phyloP scores from a whole-genome alignment of 37 sponge, comb jelly and placozoan genomes.

The Ephydatia muelleri region DNA sequence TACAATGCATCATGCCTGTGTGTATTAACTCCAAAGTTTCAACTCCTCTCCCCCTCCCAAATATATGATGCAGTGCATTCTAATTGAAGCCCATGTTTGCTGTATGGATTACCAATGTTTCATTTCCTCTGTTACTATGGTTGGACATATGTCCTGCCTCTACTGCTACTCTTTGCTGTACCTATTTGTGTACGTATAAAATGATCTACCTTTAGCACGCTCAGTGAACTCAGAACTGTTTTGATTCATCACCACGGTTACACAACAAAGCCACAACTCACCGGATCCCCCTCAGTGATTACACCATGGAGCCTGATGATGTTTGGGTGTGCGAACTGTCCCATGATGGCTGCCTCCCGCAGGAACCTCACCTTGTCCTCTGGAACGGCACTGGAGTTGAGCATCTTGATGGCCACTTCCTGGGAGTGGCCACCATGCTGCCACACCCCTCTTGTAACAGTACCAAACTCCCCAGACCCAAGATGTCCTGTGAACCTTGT shows the following conservation, averaged over 20 bases:
- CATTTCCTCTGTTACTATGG: too few species aligned
- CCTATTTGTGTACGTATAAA: too few species aligned
- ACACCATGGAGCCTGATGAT: constrained; percentile 50
- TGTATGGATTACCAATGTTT: too few species aligned
- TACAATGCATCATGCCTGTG: too few species aligned
- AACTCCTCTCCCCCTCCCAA: too few species aligned
- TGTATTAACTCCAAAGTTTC: too few species aligned
- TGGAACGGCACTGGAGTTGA: not conserved
- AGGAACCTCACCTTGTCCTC: constrained; percentile 45
- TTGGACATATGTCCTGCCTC: too few species aligned
- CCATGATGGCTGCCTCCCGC: constrained; percentile 71
- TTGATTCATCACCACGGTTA: not conserved
- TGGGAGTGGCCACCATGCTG: not conserved
- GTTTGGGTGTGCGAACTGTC: constrained; percentile 58
- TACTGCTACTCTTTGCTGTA: too few species aligned
- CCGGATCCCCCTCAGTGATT: constrained; percentile 41
- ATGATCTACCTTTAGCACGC: too few species aligned
- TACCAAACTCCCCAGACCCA: constrained; percentile 63
- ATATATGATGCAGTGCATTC: too few species aligned
- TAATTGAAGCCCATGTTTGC: too few species aligned
- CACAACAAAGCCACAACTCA: constrained; percentile 5
- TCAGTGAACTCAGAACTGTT: too few species aligned
- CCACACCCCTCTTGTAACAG: constrained; percentile 36
- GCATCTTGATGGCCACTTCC: constrained; percentile 47
- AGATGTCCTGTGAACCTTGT: constrained; percentile 24